Evolutionary conservation across 2,797 vertebrate species (phyloP), one percentile per base, ranked within the genome.

Genomic region (Margarornis squamiger): DNA sequence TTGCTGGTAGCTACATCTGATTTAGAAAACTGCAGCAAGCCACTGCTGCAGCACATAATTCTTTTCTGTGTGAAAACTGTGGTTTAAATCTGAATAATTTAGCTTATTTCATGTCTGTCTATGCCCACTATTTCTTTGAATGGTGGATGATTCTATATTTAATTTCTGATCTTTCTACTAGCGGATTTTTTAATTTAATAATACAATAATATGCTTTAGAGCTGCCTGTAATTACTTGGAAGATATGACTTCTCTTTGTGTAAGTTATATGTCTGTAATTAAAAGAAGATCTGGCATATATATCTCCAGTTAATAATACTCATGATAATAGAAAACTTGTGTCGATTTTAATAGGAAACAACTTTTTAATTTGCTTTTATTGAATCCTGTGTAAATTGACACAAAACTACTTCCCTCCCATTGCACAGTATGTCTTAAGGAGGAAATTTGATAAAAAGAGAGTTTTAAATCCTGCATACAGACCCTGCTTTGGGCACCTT

Each of bases 201-300:
- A 85, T 93, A 95, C 65, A 90, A 86, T 93, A 91, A 93, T 80
- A 74, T 92, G 65, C 49, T 89, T 92, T 87, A 85, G 80, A 94
- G 82, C 93, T 91, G 85, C 29, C 82, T 90, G 78, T 94, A 95
- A 93, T 96, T 97, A 95, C 87, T 96, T 86, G 80, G 65, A 93
- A 96, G 93, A 96, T 93, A 88, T 68, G 88, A 89, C 45, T 91
- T 83, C 84, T 91, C 87, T 93, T 93, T 96, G 45, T 94, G 91
- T 89, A 93, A 96, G 76, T 93, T 94, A 91, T 89, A 93, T 88
- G 91, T 43, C 75, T 94, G 51, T 95, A 96, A 96, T 88, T 96
- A 96, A 93, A 96, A 91, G 80, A 70, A 88, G 88, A 95, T 92
- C 95, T 83, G 52, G 81, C 45, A 80, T 51, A 92, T 93, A 79